Percentiles rank a stretch among this genome's conserved stretches.
Evolutionary conservation across 2,797 vertebrate species (phyloP).

Genomic region (Euphonia xanthogaster): DNA sequence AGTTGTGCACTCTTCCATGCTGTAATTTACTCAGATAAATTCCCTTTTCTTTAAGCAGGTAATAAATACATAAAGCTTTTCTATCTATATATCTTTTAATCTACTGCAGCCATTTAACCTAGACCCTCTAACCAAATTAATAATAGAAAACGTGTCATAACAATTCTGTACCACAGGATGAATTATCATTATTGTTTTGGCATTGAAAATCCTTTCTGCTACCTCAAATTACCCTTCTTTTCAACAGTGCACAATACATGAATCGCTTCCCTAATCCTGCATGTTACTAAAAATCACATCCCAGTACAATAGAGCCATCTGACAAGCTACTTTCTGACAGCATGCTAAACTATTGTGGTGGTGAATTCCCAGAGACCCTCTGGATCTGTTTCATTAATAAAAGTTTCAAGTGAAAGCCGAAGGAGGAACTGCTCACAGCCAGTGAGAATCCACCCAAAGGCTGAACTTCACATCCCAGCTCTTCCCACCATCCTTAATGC

Average conservation of each 20-base stretch:
- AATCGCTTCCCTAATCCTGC: slow-evolving; percentile 65
- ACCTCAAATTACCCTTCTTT: slow-evolving; percentile 66
- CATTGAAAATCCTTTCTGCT: slow-evolving; percentile 63
- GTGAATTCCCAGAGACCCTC: slow-evolving; percentile 63
- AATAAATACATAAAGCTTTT: slow-evolving; percentile 60
- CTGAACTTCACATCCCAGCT: background rate
- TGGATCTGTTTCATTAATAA: slow-evolving; percentile 56
- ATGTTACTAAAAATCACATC: slow-evolving; percentile 53
- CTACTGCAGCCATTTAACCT: slow-evolving; percentile 65
- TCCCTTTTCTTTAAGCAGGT: slow-evolving; percentile 60
- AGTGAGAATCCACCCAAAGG: background rate
- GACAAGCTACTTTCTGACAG: slow-evolving; percentile 65
- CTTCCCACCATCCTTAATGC: background rate
- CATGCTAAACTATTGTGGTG: slow-evolving; percentile 45
- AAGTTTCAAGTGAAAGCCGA: slow-evolving; percentile 25
- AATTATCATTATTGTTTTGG: slow-evolving; percentile 72
- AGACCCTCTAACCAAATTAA: slow-evolving; percentile 66
- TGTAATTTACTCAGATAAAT: slow-evolving; percentile 56
- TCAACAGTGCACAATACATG: slow-evolving; percentile 55
- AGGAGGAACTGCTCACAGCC: background rate
- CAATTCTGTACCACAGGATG: slow-evolving; percentile 63
- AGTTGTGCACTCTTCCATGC: slow-evolving; percentile 25
- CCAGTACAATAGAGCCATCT: slow-evolving; percentile 47
- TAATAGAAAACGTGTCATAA: slow-evolving; percentile 70
- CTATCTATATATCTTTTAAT: slow-evolving; percentile 67